These are phyloP conservation scores for Chloroceryle inda DNA, from an alignment of 2,797 vertebrate species.

Conservation along the genomic window DNA sequence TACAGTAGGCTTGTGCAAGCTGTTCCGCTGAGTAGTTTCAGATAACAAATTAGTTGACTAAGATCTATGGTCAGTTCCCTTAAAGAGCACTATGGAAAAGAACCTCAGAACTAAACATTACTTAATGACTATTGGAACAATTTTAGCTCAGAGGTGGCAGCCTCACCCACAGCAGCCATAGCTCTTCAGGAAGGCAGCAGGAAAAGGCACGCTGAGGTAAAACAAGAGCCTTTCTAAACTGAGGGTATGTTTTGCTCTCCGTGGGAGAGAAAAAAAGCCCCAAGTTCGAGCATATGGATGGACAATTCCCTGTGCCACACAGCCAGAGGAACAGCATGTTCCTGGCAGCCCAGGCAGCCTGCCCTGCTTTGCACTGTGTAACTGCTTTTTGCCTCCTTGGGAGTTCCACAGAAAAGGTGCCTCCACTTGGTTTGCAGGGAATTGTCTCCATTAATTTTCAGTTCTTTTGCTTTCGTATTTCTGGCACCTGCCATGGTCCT, in stretches of 20 bases:
- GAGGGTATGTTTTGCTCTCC: not conserved
- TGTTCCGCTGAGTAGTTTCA: not conserved
- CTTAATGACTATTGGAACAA: not conserved
- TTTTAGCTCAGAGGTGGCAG: not conserved
- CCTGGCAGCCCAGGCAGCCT: conserved; percentile 38
- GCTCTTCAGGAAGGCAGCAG: not conserved
- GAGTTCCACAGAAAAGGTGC: not conserved
- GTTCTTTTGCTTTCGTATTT: not conserved
- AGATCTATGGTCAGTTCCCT: not conserved
- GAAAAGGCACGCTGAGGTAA: not conserved
- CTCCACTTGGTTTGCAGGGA: not conserved
- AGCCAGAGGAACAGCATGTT: conserved; percentile 41
- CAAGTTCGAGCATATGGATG: not conserved
- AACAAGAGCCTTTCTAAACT: not conserved
- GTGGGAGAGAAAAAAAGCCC: not conserved
- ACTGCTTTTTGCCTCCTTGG: not conserved
- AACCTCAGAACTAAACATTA: not conserved
- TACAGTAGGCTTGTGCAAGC: not conserved
- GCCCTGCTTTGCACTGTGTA: conserved; percentile 4
- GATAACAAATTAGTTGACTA: not conserved
- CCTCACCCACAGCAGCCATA: not conserved
- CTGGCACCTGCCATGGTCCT: not conserved
- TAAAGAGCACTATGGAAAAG: not conserved
- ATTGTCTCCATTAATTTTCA: not conserved
- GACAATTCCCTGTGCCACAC: not conserved